Evolutionary conservation across 2,797 vertebrate genomes (phyloP), one percentile per base, ranked within the genome.

Genomic region (Enteromius trimaculatus): DNA sequence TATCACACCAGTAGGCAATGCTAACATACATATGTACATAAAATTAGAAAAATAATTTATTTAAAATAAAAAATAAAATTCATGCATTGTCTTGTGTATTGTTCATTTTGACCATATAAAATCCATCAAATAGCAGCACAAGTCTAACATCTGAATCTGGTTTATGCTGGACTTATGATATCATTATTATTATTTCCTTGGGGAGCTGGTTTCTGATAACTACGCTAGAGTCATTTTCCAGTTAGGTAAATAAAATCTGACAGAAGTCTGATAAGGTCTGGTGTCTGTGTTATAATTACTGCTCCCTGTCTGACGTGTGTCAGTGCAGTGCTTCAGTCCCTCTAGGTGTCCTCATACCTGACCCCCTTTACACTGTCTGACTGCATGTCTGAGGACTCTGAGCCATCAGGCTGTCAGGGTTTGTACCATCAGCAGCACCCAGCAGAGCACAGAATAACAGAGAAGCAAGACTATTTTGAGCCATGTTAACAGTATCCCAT

Each of bases 361-460:
- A 58, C 51, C 55, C 53, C 37, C 1, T 58, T 76, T 42, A 44
- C 39, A 10, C 55, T 77, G 75, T 62, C 37, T 77, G 37, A 14
- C 31, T 23, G 51, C 49, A 60, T 19, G n/a, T 77, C 75, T 19
- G 39, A 2, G 34, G 53, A 76, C 74, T 44, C 21, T 10, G 74
- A 75, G 51, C 72, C 21, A 16, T 75, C 51, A 16, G 31, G 21
- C 51, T 39, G 72, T 55, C 72, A 58, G 72, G 8, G 53, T 75
- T 39, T 75, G n/a, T 60, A 58, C n/a, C 55, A 44, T 62, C 31
- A 76, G 6, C 47, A 74, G 10, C 47, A 51, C 58, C 34, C 26
- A 29, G 69, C 69, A 72, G 44, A 72, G 16, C 44, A 51, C 31
- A 75, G 10, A 49, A 31, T n/a, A 55, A 23, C 72, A 37, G 19